These are phyloP conservation scores for Tamias sibiricus DNA, from an alignment of 2,113 vertebrate genomes.

Conservation along the genomic window DNA sequence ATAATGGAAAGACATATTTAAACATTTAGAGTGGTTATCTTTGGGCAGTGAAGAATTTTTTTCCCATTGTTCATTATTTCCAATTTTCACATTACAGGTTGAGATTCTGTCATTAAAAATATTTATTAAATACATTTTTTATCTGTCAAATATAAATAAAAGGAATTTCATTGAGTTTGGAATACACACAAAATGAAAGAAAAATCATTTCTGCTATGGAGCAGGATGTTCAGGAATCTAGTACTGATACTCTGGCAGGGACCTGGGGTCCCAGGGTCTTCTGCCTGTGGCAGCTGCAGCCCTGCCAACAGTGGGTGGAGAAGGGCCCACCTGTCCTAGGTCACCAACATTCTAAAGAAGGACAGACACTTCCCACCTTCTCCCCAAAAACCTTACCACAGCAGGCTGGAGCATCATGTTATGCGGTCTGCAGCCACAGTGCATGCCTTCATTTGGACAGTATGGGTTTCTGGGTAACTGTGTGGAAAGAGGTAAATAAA, in stretches of 20 bases:
- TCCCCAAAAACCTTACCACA: slow-evolving; percentile 33
- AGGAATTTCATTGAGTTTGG: background rate
- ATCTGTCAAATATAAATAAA: background rate
- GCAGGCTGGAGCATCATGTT: background rate
- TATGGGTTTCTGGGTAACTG: slow-evolving; percentile 64
- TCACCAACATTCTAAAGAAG: background rate
- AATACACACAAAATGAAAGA: background rate
- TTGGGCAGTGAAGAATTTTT: background rate
- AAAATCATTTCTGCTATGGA: background rate
- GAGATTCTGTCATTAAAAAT: slow-evolving; percentile 19
- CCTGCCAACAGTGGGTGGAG: background rate
- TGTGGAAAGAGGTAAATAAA: slow-evolving; percentile 31
- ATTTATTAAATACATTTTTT: slow-evolving; percentile 29
- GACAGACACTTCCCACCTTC: too few relatives aligned
- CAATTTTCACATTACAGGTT: background rate
- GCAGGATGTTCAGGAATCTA: background rate
- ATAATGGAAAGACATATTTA: background rate
- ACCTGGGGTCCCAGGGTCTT: rapidly evolving
- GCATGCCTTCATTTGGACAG: background rate
- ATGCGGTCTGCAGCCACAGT: slow-evolving; percentile 1
- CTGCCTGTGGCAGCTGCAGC: too few relatives aligned
- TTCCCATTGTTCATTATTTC: background rate
- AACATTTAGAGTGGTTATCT: background rate
- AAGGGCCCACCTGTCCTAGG: background rate
- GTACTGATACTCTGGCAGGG: background rate